Conservation (phyloP, 2,113 vertebrate species). For the Peromyscus polionotus region DNA sequence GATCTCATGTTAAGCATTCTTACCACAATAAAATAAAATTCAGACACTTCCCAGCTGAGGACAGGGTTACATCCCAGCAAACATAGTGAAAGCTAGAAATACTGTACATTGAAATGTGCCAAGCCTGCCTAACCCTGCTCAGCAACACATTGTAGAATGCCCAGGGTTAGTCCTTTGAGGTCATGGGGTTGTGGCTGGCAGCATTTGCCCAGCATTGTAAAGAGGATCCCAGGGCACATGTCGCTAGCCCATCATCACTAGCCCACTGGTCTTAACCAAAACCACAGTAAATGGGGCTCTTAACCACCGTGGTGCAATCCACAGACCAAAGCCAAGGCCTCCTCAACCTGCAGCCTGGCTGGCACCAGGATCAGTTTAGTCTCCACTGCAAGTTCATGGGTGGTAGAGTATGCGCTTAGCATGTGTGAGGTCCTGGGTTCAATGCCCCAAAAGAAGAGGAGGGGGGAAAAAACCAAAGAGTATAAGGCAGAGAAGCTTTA, state of each 20-base stretch:
- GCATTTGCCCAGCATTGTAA: background rate
- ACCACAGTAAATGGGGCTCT: background rate
- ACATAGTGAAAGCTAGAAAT: background rate
- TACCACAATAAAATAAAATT: background rate
- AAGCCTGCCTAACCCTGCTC: background rate
- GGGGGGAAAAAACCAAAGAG: background rate
- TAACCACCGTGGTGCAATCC: background rate
- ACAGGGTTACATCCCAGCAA: background rate
- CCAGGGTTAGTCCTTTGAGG: background rate
- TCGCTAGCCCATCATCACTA: background rate
- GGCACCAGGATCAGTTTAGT: background rate
- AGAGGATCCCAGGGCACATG: background rate
- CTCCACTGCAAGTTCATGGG: background rate
- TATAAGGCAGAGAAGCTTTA: background rate
- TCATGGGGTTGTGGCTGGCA: background rate
- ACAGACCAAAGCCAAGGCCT: background rate
- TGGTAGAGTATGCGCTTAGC: background rate
- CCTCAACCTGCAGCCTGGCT: background rate
- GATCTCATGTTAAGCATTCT: background rate
- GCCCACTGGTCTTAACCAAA: background rate
- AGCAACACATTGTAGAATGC: background rate
- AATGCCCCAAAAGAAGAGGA: background rate
- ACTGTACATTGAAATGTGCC: background rate
- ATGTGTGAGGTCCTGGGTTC: background rate
- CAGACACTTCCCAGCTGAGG: background rate